These are phyloP conservation scores for Jordanella pulchra DNA, from an alignment of 2,797 vertebrate species.

Conservation along the genomic window DNA sequence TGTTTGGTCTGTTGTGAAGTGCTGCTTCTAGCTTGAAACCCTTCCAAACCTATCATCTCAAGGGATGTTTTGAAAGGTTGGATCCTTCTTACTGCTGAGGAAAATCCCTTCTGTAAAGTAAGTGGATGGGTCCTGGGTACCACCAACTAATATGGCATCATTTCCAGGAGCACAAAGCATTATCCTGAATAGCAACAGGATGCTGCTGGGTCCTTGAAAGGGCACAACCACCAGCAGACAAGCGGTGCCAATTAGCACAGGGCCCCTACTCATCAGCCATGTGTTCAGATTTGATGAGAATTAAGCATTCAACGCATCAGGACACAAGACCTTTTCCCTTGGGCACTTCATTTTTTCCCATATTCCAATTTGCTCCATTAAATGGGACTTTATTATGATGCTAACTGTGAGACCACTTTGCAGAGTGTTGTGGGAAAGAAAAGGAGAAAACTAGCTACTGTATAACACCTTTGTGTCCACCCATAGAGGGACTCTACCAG, in stretches of 20 bases:
- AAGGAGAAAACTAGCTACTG: slow-evolving; percentile 58
- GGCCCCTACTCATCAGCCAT: slow-evolving; percentile 67
- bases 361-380: slow-evolving; percentile 75
- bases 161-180: slow-evolving; percentile 66
- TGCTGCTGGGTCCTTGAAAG: slow-evolving; percentile 70
- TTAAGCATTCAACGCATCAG: slow-evolving; percentile 65
- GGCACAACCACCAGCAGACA: slow-evolving; percentile 67
- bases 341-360: slow-evolving; percentile 68
- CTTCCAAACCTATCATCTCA: slow-evolving; percentile 18
- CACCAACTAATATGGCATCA: slow-evolving; percentile 69
- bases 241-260: slow-evolving; percentile 79
- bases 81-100: slow-evolving; percentile 50
- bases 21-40: slow-evolving; percentile 21
- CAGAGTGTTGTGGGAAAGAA: slow-evolving; percentile 45
- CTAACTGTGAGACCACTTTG: slow-evolving; percentile 71
- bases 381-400: slow-evolving; percentile 79
- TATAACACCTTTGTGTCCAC: slow-evolving; percentile 70
- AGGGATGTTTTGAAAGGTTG: slow-evolving; percentile 44
- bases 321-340: slow-evolving; percentile 71
- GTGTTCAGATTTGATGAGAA: slow-evolving; percentile 77
- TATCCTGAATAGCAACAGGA: slow-evolving; percentile 75
- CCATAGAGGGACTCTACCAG: slow-evolving; percentile 51
- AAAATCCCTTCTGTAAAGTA: slow-evolving; percentile 68
- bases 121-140: slow-evolving; percentile 62
- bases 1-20: slow-evolving; percentile 21